These are phyloP conservation scores for Zosterops pallidus DNA, from an alignment of 2,113 vertebrate species.

Conservation along the genomic window DNA sequence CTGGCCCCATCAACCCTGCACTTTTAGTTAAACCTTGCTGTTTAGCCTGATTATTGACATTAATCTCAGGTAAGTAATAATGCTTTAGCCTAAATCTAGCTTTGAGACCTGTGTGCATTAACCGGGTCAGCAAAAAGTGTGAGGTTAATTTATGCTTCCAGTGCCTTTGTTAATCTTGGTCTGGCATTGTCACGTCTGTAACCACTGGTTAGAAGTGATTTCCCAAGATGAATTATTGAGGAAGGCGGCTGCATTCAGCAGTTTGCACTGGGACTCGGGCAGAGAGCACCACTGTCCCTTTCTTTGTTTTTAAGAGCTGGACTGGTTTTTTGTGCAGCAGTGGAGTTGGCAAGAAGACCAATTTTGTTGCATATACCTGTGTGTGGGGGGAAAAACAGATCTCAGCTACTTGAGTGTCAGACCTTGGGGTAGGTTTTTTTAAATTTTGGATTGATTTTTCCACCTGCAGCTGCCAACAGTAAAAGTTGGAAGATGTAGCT, in stretches of 20 bases:
- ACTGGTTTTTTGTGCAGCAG: background rate
- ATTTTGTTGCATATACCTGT: background rate
- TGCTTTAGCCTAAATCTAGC: background rate
- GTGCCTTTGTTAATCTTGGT: background rate
- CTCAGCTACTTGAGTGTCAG: background rate
- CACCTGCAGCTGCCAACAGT: background rate
- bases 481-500: background rate
- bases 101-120: background rate
- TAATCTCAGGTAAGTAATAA: background rate
- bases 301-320: background rate
- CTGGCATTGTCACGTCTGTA: background rate
- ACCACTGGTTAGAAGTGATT: background rate
- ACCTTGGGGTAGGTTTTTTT: background rate
- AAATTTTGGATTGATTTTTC: background rate
- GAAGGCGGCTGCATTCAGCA: background rate
- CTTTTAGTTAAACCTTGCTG: background rate
- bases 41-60: background rate
- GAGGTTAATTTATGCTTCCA: background rate
- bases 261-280: background rate
- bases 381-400: accelerated
- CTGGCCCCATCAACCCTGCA: background rate
- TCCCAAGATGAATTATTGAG: background rate
- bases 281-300: background rate
- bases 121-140: background rate
- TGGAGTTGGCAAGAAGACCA: background rate